Evolutionary conservation across 2,888 invertebrate genomes (phyloP).

Genomic region (Notocelia uddmanniana): DNA sequence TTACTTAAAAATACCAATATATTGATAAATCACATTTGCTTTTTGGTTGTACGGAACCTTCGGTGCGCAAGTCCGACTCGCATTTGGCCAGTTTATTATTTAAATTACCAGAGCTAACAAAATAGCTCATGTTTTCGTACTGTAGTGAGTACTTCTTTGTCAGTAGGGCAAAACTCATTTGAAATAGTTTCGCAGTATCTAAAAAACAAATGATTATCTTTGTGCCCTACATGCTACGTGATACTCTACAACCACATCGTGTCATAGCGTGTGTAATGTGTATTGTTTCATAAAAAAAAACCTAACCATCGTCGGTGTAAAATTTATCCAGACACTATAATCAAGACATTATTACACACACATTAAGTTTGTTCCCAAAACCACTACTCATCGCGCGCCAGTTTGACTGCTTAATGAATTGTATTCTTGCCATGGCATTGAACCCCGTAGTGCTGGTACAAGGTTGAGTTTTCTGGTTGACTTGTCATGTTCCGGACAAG

Average conservation of each 20-base stretch:
- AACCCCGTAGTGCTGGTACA: slow-evolving; percentile 52
- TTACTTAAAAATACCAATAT: no score
- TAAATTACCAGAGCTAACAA: no score
- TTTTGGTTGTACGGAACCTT: no score
- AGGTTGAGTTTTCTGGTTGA: slow-evolving; percentile 40
- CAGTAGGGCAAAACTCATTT: no score
- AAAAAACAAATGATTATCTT: not conserved
- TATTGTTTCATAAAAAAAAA: slow-evolving; percentile 6
- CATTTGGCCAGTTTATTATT: no score
- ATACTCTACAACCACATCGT: not conserved
- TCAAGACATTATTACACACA: slow-evolving; percentile 41
- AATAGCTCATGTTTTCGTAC: no score
- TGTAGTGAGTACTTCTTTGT: not conserved
- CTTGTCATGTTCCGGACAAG: slow-evolving; percentile 22
- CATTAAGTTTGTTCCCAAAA: slow-evolving; percentile 38
- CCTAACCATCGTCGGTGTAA: not conserved
- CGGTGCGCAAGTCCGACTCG: no score
- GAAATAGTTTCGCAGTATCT: not conserved
- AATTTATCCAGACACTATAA: slow-evolving; percentile 27
- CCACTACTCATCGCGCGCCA: slow-evolving; percentile 40
- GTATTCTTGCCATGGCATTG: slow-evolving; percentile 53
- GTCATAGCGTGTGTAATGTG: slow-evolving; percentile 16
- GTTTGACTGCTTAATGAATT: slow-evolving; percentile 44
- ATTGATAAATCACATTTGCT: no score
- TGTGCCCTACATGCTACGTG: not conserved